Percentiles rank a stretch among this genome's conserved stretches.
These are phyloP conservation scores for Drosophila lowei DNA, from an alignment of 1,140 invertebrate species.

Conservation along the genomic window DNA sequence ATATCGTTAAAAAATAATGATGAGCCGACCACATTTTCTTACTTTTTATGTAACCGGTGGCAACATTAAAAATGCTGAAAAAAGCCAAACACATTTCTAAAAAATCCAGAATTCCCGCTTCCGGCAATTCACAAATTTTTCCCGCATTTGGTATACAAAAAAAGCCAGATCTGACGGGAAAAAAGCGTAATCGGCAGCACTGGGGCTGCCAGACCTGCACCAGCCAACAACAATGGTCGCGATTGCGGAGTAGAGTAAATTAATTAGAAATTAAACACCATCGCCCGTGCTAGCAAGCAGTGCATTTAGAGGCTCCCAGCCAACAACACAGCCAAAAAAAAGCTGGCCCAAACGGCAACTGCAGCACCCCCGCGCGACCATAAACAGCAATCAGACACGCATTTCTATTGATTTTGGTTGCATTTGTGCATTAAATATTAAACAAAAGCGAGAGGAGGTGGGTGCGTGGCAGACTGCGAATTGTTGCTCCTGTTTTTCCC, in stretches of 20 bases:
- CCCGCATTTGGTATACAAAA: no score
- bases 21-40: no score
- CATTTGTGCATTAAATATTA: slow-evolving; percentile 61
- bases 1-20: no score
- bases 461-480: slow-evolving; percentile 45
- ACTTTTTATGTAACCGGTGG: no score
- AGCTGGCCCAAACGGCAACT: not conserved
- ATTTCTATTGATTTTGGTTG: slow-evolving; percentile 68
- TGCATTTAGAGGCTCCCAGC: slow-evolving; percentile 1
- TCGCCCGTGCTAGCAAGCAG: not conserved
- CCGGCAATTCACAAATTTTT: no score
- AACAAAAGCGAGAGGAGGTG: slow-evolving; percentile 24
- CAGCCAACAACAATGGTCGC: not conserved
- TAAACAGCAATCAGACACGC: slow-evolving; percentile 2
- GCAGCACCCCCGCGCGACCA: no score
- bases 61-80: no score
- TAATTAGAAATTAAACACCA: slow-evolving; percentile 24
- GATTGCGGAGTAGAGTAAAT: slow-evolving; percentile 31
- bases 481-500: slow-evolving; percentile 51
- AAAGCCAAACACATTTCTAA: no score
- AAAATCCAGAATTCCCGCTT: no score
- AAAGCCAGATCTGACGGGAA: no score
- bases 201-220: no score
- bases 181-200: no score
- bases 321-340: not conserved